Evolutionary conservation across 2,113 vertebrate genomes (phyloP).

Genomic region (Sander lucioperca): DNA sequence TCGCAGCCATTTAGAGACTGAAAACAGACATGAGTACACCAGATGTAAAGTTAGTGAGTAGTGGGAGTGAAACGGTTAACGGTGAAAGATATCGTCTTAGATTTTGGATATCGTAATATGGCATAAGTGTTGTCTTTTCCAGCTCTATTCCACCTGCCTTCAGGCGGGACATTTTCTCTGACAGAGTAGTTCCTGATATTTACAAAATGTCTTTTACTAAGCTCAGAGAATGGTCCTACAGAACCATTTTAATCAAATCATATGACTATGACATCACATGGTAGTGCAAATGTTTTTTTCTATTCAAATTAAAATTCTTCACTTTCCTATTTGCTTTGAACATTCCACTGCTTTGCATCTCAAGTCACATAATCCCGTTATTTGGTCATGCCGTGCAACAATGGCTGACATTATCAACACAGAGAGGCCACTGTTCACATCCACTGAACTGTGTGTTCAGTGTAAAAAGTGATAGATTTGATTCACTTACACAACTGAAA

Average conservation of each 20-base stretch:
- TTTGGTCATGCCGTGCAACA: constrained; percentile 46
- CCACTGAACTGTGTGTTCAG: constrained; percentile 6
- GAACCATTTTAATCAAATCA: constrained; percentile 11
- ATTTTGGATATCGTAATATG: no score
- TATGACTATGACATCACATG: constrained; percentile 1
- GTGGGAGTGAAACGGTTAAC: background rate
- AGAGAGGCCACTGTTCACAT: constrained; percentile 42
- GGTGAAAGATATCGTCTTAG: background rate
- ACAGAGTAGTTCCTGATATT: background rate
- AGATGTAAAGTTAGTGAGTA: constrained; percentile 4
- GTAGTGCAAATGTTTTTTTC: background rate
- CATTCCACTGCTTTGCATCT: constrained; percentile 31
- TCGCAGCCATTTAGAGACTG: constrained; percentile 97
- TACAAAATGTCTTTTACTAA: background rate
- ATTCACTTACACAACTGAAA: background rate
- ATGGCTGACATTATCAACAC: constrained; percentile 56
- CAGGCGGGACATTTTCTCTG: background rate
- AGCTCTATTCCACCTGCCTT: background rate
- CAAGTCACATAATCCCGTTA: constrained; percentile 42
- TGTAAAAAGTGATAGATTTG: background rate
- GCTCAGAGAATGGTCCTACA: background rate
- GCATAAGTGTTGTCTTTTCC: no score
- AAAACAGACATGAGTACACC: constrained; percentile 70
- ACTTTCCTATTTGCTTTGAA: constrained; percentile 1
- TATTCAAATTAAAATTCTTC: background rate